phyloP scores from a whole-genome alignment of 2,888 invertebrate genomes.

The Lasioglossum pauxillum region DNA sequence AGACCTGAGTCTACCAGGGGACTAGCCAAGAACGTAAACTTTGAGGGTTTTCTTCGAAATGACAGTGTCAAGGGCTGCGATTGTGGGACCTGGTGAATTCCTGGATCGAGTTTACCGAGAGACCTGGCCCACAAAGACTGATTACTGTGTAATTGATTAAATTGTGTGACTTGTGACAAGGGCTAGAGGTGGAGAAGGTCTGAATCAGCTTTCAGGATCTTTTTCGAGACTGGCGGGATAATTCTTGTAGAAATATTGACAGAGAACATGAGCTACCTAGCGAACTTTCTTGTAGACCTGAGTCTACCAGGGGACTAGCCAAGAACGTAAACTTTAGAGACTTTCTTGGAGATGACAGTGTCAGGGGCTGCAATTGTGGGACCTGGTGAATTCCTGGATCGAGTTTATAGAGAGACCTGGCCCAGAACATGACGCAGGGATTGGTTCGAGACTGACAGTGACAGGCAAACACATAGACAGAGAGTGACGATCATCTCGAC shows the following conservation, averaged over 20 bases:
- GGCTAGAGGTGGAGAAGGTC: too few species aligned
- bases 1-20: background rate
- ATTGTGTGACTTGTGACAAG: too few species aligned
- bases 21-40: background rate
- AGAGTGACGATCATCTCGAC: slow-evolving; percentile 45
- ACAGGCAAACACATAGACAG: background rate
- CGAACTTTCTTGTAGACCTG: background rate
- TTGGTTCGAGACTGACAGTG: background rate
- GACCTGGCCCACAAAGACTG: background rate
- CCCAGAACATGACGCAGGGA: background rate
- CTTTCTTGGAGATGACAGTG: background rate
- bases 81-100: too few species aligned
- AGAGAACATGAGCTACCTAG: background rate
- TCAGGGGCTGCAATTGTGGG: background rate
- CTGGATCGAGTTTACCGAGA: too few species aligned
- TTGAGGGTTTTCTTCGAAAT: background rate
- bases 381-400: too few species aligned
- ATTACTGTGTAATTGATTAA: background rate
- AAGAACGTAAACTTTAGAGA: background rate
- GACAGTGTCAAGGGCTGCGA: background rate
- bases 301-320: background rate
- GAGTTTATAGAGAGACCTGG: background rate
- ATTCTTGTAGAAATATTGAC: background rate
- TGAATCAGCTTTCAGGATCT: too few species aligned
- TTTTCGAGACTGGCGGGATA: too few species aligned